Base-by-base conservation (phyloP, 2,797 vertebrate species). In the Emys orbicularis region DNA sequence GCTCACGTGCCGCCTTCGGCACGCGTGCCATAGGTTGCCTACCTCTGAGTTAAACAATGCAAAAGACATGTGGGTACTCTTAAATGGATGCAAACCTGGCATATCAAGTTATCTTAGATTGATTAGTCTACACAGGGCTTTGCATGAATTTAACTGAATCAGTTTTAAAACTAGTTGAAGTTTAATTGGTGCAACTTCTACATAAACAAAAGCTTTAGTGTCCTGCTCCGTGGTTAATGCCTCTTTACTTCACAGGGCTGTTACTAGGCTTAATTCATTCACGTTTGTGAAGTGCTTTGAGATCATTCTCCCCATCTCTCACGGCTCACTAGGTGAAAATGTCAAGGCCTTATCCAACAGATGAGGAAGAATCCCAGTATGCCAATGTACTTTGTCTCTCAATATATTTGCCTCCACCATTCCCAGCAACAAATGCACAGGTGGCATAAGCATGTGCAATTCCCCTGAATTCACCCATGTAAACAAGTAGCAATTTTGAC, bases 401-500 rank as follows among this genome's bases (percentile, higher is more conserved):
- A 65, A 23, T 15, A 57, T 15, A 56, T 12, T 74, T 89, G 50
- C 21, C 6, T 83, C 21, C 56, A 79, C 5, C 79, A 50, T 54
- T 16, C 49, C n/a, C 79, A 83, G 61, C 16, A 57, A 13, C 50
- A 91, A 68, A 65, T 18, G 50, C 79, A 83, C 4, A 89, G 29
- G 74, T 49, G 27, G n/a, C n/a, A 83, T 84, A 84, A 47, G 52
- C 2, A 15, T 79, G 44, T 34, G 77, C 19, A 93, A 41, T 21
- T 85, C 89, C 34, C 37, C 44, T 84, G 59, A 2, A 34, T 72
- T 41, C 8, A 27, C 4, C 37, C 89, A 77, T 49, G 74, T 41
- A 72, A 5, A 7, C 12, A 2, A 0, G 0, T 19, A 18, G 19
- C 6, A 54, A 18, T 0, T 19, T 0, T 2, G 37, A 25, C 9